phyloP scores from a whole-genome alignment of 2,113 vertebrate species.

The Sciurus niger region DNA sequence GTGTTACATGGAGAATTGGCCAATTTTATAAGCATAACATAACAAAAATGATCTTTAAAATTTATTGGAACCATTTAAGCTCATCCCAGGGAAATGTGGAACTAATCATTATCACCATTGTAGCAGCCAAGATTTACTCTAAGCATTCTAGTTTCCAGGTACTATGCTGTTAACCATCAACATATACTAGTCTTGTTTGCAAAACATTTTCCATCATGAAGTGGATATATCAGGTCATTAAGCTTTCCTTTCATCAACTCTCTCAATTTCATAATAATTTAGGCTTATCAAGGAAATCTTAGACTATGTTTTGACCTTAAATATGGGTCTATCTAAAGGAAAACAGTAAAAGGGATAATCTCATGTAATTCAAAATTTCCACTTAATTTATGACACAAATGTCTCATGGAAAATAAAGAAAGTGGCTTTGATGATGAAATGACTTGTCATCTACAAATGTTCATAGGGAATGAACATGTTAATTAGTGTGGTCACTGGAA shows the following conservation, averaged over 20 bases:
- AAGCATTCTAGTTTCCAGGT: neutral
- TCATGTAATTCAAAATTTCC: neutral
- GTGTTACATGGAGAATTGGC: neutral
- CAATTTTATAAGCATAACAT: neutral
- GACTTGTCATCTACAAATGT: neutral
- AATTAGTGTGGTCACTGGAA: neutral
- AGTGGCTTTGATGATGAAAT: neutral
- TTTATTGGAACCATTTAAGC: neutral
- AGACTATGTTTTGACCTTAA: neutral
- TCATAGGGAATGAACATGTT: neutral
- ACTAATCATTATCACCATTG: neutral
- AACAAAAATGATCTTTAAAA: neutral
- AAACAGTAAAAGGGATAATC: neutral
- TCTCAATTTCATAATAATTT: neutral
- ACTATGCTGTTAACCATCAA: neutral
- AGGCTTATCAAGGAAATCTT: neutral
- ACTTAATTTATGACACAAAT: neutral
- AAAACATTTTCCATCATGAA: neutral
- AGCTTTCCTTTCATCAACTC: constrained; percentile 8
- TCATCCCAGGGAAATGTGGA: neutral
- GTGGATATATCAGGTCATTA: neutral
- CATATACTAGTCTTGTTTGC: neutral
- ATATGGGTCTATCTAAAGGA: neutral
- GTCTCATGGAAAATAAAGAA: neutral
- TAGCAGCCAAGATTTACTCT: neutral